phyloP scores from a whole-genome alignment of 2,888 invertebrate species.

The Camptogramma bilineatum region DNA sequence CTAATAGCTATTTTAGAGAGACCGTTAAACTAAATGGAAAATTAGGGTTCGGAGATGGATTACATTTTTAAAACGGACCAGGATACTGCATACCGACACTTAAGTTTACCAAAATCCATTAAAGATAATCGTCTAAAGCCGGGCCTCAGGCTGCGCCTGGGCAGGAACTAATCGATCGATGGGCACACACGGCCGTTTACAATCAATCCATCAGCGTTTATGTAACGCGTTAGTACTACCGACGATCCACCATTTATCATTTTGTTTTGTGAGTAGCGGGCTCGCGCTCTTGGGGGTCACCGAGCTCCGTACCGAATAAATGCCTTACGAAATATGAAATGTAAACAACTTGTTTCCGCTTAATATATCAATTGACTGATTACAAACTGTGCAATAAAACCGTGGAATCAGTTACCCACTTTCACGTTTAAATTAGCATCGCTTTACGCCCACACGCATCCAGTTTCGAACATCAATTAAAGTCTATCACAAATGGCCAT shows the following conservation, averaged over 20 bases:
- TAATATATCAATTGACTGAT: constrained; percentile 53
- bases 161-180: constrained; percentile 82
- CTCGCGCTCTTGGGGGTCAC: constrained; percentile 76
- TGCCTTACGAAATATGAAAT: constrained; percentile 68
- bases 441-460: constrained; percentile 30
- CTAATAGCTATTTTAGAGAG: constrained; percentile 57
- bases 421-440: constrained; percentile 38
- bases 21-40: constrained; percentile 66
- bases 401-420: constrained; percentile 26
- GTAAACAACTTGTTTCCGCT: constrained; percentile 67
- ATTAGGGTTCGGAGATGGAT: constrained; percentile 65
- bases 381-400: constrained; percentile 32
- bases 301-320: constrained; percentile 64
- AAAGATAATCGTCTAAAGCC: constrained; percentile 78
- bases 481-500: constrained; percentile 62
- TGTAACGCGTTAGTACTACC: constrained; percentile 78
- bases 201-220: constrained; percentile 84
- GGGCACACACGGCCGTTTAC: constrained; percentile 77
- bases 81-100: constrained; percentile 70
- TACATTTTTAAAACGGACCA: constrained; percentile 60
- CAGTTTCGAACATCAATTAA: constrained; percentile 56
- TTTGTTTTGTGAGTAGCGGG: constrained; percentile 79
- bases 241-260: constrained; percentile 83
- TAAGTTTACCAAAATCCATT: constrained; percentile 78
- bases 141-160: constrained; percentile 65